phyloP scores from a whole-genome alignment of 2,113 vertebrate species.

The Brachyhypopomus gauderio region DNA sequence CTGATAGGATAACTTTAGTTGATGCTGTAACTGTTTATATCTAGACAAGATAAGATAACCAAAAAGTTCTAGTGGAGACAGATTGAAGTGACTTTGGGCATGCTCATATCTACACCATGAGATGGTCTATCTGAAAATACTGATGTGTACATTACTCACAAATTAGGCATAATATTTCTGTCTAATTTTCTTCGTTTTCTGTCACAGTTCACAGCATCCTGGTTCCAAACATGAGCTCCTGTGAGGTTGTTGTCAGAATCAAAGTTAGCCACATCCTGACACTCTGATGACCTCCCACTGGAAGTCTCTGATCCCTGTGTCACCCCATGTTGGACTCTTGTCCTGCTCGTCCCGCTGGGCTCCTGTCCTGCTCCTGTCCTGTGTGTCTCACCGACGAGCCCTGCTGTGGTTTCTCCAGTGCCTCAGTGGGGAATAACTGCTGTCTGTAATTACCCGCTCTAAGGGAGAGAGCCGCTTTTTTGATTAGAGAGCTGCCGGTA shows the following conservation, averaged over 20 bases:
- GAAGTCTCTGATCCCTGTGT: not conserved
- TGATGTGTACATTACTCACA: not conserved
- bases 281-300: not conserved
- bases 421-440: slow-evolving; percentile 24
- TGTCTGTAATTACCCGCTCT: slow-evolving; percentile 41
- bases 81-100: not conserved
- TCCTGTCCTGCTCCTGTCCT: not conserved
- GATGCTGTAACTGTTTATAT: too few species aligned
- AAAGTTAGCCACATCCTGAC: not conserved
- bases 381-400: not conserved
- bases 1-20: too few species aligned
- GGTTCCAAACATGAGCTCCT: not conserved
- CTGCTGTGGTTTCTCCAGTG: not conserved
- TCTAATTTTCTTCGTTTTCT: not conserved
- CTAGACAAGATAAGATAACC: too few species aligned
- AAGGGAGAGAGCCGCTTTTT: slow-evolving; percentile 23
- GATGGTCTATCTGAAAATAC: not conserved
- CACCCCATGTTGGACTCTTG: too few species aligned
- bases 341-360: too few species aligned
- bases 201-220: not conserved
- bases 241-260: not conserved
- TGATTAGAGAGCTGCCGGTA: slow-evolving; percentile 33
- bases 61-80: not conserved
- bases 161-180: not conserved
- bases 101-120: not conserved